phyloP scores from a whole-genome alignment of 2,888 invertebrate genomes.

The Agriopis marginaria region DNA sequence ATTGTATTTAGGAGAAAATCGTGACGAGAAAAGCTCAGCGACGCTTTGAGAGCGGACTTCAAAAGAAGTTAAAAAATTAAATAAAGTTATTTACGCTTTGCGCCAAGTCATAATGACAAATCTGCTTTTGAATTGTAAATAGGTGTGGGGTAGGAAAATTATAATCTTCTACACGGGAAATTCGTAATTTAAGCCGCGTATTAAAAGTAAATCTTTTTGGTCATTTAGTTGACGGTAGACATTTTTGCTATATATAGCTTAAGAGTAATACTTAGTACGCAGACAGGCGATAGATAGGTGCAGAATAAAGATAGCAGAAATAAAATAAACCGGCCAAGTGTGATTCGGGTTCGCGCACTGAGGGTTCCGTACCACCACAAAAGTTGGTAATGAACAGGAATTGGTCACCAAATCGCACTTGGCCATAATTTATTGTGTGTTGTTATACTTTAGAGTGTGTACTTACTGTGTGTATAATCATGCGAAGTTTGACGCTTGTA shows the following conservation, averaged over 20 bases:
- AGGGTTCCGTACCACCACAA: too few relatives aligned
- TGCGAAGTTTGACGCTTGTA: too few relatives aligned
- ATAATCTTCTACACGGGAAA: constrained; percentile 22
- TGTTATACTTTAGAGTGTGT: too few relatives aligned
- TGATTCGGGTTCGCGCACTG: too few relatives aligned
- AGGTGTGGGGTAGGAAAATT: constrained; percentile 28
- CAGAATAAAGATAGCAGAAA: too few relatives aligned
- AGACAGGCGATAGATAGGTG: not conserved
- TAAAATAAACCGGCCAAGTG: too few relatives aligned
- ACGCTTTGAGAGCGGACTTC: constrained; percentile 32
- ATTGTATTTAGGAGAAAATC: constrained; percentile 37
- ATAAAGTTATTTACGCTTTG: constrained; percentile 45
- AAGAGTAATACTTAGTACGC: not conserved
- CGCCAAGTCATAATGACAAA: constrained; percentile 41
- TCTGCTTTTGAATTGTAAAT: constrained; percentile 40
- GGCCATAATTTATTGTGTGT: too few relatives aligned
- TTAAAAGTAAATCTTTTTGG: constrained; percentile 11
- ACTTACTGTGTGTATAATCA: too few relatives aligned
- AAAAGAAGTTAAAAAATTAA: constrained; percentile 47
- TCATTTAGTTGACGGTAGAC: not conserved
- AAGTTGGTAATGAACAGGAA: too few relatives aligned
- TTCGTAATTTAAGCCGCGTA: constrained; percentile 12
- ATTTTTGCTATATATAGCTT: not conserved
- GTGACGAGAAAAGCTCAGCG: constrained; percentile 30
- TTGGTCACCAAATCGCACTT: too few relatives aligned